A percentile compares a stretch with the other conserved stretches of the same genome.
phyloP scores from a whole-genome alignment of 2,888 invertebrate genomes.

The Himalopsyche kuldschensis region DNA sequence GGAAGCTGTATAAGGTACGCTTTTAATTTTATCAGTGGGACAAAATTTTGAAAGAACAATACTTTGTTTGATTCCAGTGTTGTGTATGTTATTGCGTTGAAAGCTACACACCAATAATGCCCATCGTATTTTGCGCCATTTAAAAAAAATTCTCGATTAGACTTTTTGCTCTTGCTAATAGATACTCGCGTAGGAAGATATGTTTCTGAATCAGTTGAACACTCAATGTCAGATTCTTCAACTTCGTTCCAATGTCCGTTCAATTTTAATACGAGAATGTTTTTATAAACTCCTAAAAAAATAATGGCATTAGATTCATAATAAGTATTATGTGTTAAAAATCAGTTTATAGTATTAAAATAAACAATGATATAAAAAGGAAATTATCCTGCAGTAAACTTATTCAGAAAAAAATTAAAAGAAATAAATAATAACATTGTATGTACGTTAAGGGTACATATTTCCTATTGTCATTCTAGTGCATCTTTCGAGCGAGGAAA shows the following conservation, averaged over 20 bases:
- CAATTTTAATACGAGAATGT: neutral
- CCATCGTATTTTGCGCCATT: neutral
- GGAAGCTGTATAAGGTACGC: neutral
- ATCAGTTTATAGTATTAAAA: too few relatives aligned
- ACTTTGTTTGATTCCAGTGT: neutral
- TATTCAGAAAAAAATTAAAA: too few relatives aligned
- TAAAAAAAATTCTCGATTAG: neutral
- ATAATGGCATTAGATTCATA: neutral
- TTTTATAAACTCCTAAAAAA: neutral
- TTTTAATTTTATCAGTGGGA: neutral
- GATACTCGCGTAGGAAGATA: neutral
- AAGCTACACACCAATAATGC: neutral
- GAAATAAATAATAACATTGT: too few relatives aligned
- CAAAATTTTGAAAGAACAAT: neutral
- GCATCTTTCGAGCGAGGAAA: too few relatives aligned
- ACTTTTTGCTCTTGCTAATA: neutral
- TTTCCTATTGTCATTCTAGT: too few relatives aligned
- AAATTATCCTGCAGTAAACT: too few relatives aligned
- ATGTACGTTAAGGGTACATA: too few relatives aligned
- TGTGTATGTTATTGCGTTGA: neutral
- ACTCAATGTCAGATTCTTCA: neutral
- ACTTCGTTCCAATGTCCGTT: neutral
- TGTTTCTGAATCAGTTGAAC: neutral
- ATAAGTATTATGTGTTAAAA: too few relatives aligned
- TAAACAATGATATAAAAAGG: too few relatives aligned